These are phyloP conservation scores for Acronicta psi DNA, from an alignment of 2,888 invertebrate genomes.

Conservation along the genomic window DNA sequence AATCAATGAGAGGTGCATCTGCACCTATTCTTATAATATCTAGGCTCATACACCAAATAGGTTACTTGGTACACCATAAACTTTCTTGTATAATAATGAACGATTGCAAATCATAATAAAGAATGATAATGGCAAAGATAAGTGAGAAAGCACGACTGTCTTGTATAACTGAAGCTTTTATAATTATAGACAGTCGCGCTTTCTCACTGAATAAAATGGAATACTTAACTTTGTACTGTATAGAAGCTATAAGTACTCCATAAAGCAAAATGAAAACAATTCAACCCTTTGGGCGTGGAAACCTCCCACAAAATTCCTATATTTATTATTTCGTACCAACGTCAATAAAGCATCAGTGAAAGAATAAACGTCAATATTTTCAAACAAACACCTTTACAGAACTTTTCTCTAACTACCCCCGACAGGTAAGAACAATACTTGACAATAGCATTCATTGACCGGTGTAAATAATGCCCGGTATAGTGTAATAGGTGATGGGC, in stretches of 20 bases:
- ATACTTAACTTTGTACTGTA: no score
- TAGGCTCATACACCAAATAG: no score
- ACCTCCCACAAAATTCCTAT: background rate
- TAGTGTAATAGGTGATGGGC: slow-evolving; percentile 44
- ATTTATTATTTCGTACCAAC: slow-evolving; percentile 2
- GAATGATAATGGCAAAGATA: no score
- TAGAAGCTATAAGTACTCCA: background rate
- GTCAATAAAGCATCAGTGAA: slow-evolving; percentile 14
- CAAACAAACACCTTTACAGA: slow-evolving; percentile 31
- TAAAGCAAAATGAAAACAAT: slow-evolving; percentile 4
- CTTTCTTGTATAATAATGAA: no score
- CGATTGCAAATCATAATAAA: no score
- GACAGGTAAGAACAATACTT: slow-evolving; percentile 36
- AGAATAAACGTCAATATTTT: slow-evolving; percentile 37
- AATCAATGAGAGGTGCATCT: no score
- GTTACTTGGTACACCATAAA: no score
- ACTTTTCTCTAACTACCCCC: slow-evolving; percentile 37
- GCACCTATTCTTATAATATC: no score
- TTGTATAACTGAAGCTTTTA: no score
- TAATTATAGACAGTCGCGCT: no score
- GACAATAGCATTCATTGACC: slow-evolving; percentile 34
- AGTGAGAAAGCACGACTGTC: no score
- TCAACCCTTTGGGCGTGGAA: background rate
- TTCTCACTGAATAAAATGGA: no score
- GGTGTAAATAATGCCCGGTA: slow-evolving; percentile 36